Evolutionary conservation across 2,113 vertebrate species (phyloP), one percentile per base, ranked within the genome.

Genomic region (Salminus brasiliensis): DNA sequence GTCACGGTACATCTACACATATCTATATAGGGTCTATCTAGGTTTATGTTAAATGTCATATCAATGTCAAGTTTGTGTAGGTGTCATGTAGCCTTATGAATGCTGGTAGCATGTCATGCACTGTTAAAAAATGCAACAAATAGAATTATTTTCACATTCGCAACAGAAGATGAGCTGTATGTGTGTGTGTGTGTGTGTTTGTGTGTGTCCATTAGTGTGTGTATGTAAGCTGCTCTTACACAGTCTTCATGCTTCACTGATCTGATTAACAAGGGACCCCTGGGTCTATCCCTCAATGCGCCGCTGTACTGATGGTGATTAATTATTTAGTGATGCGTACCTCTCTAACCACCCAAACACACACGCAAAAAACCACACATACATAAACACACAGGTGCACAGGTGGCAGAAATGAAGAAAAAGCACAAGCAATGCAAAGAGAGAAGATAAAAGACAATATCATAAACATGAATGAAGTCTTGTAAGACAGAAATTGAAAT

Each of bases 191-290:
- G 67, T 47, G 65, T 34, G 30, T 70, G 63, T 47, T 25, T 45
- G 9, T 23, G 59, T 45, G 76, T 30, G 39, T 74, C 32, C 43
- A 32, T 78, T 45, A 30, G 41, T 76, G 39, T 82, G 80, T 41
- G 70, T 32, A 53, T 53, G 13, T 47, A 43, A 67, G 41, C 27
- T 30, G 34, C 60, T 66, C 69, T 59, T 60, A 68, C 62, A 69
- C 68, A n/a, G n/a, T 63, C 60, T 84, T 76, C 70, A 77, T 78
- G 77, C 78, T 47, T 74, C 78, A 78, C 53, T 84, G 83, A 81
- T 78, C 79, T 53, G 47, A 69, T 65, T 84, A 84, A 80, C 74
- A 81, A 80, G 82, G 63, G 78, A 84, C 68, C 82, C 82, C 74
- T 53, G 74, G 72, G 63, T 71, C 43, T 63, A 67, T 73, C 72